A percentile compares a stretch with the other conserved stretches of the same genome.
Evolutionary conservation across 2,888 invertebrate genomes (phyloP).

Genomic region (Nemoura dubitans): DNA sequence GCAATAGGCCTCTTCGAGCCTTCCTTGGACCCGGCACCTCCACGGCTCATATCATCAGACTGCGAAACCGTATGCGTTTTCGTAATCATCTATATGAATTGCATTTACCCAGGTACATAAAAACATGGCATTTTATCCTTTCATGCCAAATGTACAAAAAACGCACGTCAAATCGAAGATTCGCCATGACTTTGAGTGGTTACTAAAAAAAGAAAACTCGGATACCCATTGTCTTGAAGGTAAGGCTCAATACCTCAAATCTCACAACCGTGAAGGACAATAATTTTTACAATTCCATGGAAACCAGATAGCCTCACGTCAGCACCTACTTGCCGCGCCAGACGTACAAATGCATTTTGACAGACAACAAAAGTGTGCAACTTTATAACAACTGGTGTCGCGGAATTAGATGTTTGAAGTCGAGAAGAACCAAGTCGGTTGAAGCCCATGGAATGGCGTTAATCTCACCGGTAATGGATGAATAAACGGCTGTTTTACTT

Average conservation of each 20-base stretch:
- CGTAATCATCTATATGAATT: too few relatives aligned
- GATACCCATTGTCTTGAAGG: background rate
- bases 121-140: background rate
- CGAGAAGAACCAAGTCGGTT: background rate
- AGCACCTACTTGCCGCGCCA: background rate
- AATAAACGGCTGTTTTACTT: background rate
- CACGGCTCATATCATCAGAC: too few relatives aligned
- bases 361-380: background rate
- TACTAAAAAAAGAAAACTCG: background rate
- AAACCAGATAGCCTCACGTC: background rate
- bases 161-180: conserved; percentile 2
- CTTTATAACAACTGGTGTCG: background rate
- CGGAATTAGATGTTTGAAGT: too few relatives aligned
- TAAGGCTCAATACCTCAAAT: background rate
- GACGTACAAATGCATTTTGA: background rate
- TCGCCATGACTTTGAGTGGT: background rate
- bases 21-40: too few relatives aligned
- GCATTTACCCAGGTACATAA: background rate
- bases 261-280: conserved; percentile 21
- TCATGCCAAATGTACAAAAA: too few relatives aligned
- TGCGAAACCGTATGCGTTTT: too few relatives aligned
- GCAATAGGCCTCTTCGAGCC: too few relatives aligned
- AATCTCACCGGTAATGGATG: background rate
- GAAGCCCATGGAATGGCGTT: background rate
- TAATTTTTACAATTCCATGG: conserved; percentile 3